Percentiles rank a stretch among this genome's conserved stretches.
Evolutionary conservation across 2,888 invertebrate genomes (phyloP).

Genomic region (Rhabditoides inermis): DNA sequence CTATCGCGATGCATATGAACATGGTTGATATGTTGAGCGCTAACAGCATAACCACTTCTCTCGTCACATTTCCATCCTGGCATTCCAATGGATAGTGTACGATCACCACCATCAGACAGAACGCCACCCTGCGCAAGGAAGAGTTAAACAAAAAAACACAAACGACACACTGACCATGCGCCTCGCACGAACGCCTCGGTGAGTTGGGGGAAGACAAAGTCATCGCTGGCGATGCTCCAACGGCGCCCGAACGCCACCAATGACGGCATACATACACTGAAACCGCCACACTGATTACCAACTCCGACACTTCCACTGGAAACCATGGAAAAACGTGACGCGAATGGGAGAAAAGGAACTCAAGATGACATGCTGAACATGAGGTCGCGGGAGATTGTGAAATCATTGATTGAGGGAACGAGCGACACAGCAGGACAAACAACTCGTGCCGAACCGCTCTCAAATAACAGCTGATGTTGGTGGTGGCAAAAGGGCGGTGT

Average conservation of each 20-base stretch:
- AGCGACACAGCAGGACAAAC: no score
- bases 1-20: no score
- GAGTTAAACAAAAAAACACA: background rate
- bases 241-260: conserved; percentile 76
- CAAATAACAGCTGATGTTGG: no score
- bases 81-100: conserved; percentile 44
- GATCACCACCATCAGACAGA: conserved; percentile 26
- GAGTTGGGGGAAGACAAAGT: conserved; percentile 74
- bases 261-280: conserved; percentile 71
- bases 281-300: background rate
- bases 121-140: conserved; percentile 12
- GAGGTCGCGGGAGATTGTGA: no score
- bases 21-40: conserved; percentile 49
- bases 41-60: conserved; percentile 30
- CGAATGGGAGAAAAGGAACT: no score
- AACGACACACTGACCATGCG: conserved; percentile 54
- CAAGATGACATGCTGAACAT: no score
- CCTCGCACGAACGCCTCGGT: conserved; percentile 56
- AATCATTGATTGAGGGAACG: no score
- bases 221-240: conserved; percentile 84
- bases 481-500: no score
- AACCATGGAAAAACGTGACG: no score
- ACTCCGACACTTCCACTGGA: conserved; percentile 1
- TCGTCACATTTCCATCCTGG: conserved; percentile 16
- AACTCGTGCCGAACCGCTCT: no score